A percentile compares a stretch with the other conserved stretches of the same genome.
phyloP scores from a whole-genome alignment of 2,888 invertebrate genomes.

The Caenorhabditis doughertyi region DNA sequence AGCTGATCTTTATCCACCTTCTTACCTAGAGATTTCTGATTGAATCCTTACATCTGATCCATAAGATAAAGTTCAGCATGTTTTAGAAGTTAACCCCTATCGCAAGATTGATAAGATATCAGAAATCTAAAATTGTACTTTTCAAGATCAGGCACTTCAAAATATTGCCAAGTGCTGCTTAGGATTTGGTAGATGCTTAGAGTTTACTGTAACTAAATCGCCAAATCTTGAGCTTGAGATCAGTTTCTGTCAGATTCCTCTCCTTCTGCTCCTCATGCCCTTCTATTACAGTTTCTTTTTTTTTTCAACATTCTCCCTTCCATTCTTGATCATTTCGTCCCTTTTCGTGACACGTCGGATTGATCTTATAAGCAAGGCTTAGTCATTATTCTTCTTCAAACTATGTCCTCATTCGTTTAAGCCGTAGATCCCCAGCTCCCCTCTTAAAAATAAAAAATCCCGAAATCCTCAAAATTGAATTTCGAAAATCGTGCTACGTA shows the following conservation, averaged over 20 bases:
- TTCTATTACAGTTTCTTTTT: not conserved
- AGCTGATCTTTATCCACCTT: not conserved
- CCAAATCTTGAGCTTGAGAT: no score
- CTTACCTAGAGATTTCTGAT: constrained; percentile 17
- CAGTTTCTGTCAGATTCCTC: no score
- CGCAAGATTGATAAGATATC: not conserved
- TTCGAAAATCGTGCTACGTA: not conserved
- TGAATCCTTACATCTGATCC: constrained; percentile 17
- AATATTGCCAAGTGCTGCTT: no score
- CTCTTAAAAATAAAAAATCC: not conserved
- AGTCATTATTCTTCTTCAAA: constrained; percentile 3
- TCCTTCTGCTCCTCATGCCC: not conserved
- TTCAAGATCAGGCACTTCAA: no score
- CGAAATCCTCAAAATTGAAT: constrained; percentile 9
- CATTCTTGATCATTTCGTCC: constrained; percentile 4
- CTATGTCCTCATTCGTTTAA: constrained; percentile 3
- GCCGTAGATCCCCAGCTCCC: not conserved
- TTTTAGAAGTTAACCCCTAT: not conserved
- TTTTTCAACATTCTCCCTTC: not conserved
- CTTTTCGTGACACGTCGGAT: not conserved
- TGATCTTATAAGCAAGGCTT: constrained; percentile 13
- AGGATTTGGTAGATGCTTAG: no score
- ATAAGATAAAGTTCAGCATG: constrained; percentile 5
- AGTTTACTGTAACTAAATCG: no score
- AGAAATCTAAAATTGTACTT: constrained; percentile 9